phyloP scores from a whole-genome alignment of 2,888 invertebrate genomes.

The Endomychus coccineus region DNA sequence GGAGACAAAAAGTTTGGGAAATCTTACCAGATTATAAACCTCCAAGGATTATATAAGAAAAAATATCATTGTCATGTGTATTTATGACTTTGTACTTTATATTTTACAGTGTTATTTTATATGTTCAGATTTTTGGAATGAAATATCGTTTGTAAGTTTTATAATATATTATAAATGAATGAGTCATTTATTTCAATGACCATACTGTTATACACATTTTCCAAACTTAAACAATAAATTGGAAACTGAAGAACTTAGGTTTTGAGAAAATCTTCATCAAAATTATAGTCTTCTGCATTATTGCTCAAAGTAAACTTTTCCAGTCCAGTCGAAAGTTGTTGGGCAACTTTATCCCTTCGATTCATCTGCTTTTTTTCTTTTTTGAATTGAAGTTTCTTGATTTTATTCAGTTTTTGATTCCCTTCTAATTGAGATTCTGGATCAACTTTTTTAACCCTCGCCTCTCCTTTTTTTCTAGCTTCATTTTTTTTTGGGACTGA shows the following conservation, averaged over 20 bases:
- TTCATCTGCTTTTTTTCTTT: slow-evolving; percentile 55
- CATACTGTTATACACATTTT: slow-evolving; percentile 11
- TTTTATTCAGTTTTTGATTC: slow-evolving; percentile 54
- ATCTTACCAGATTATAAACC: slow-evolving; percentile 64
- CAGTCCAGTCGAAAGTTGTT: slow-evolving; percentile 56
- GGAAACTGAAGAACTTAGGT: no score
- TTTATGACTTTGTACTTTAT: background rate
- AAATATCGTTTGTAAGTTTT: slow-evolving; percentile 4
- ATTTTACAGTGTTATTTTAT: slow-evolving; percentile 8
- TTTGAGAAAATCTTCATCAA: slow-evolving; percentile 57
- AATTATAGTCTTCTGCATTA: slow-evolving; percentile 49
- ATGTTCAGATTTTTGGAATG: slow-evolving; percentile 5
- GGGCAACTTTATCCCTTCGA: slow-evolving; percentile 55
- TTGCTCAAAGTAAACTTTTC: slow-evolving; percentile 47
- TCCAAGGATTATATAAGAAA: slow-evolving; percentile 25
- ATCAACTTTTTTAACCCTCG: slow-evolving; percentile 45
- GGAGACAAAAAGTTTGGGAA: slow-evolving; percentile 65
- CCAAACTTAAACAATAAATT: no score
- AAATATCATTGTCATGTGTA: slow-evolving; percentile 12
- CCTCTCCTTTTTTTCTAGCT: slow-evolving; percentile 30
- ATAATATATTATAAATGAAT: slow-evolving; percentile 4
- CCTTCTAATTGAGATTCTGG: slow-evolving; percentile 65
- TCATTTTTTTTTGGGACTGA: slow-evolving; percentile 20
- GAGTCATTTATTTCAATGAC: slow-evolving; percentile 8
- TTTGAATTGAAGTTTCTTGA: slow-evolving; percentile 57